Base-by-base conservation (phyloP, 2,113 vertebrate species). In the Cavia aperea region DNA sequence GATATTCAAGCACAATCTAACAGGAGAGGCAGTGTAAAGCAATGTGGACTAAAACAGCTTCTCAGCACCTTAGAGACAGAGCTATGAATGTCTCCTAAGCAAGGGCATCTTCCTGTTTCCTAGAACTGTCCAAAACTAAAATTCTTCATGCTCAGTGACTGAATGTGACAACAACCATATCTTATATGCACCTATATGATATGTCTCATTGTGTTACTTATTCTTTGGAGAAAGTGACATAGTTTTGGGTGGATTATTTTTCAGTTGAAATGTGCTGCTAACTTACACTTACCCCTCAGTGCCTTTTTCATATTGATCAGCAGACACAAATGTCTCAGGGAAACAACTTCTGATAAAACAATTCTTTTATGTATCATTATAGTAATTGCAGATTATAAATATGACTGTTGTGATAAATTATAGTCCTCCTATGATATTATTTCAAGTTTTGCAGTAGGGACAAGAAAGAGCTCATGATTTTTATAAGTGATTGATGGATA, bases 371-470 rank as follows among this genome's bases (percentile, higher is more conserved):
- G 14, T 94, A 33, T 90, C 87, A 66, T 91, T 79, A 81, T 16
- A 58, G 91, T 92, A 94, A 62, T 43, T 83, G 29, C 58, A 31
- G 31, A 46, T 43, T 92, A 81, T 87, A 83, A 91, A 72, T 65
- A 66, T 63, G 62, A 90, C n/a, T 91, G 15, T 43, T 94, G 39
- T 18, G 62, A 73, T 89, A 78, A 49, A 68, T 93, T 82, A 39
- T 51, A 68, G 84, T 70, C 91, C 65, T 70, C 56, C 49, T 75
- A 24, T 78, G 86, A 63, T 91, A n/a, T 81, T 70, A 86, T 56
- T 95, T 96, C 70, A 87, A 94, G 60, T 86, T 79, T 70, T 93
- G 19, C 68, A 94, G 89, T 83, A 77, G 7, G 54, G 58, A 91
- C 19, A 88, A 72, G 93, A 39, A 95, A 33, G 23, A 79, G 68